Base-by-base conservation (phyloP, 2,797 vertebrate genomes). In the Oophaga sylvatica region DNA sequence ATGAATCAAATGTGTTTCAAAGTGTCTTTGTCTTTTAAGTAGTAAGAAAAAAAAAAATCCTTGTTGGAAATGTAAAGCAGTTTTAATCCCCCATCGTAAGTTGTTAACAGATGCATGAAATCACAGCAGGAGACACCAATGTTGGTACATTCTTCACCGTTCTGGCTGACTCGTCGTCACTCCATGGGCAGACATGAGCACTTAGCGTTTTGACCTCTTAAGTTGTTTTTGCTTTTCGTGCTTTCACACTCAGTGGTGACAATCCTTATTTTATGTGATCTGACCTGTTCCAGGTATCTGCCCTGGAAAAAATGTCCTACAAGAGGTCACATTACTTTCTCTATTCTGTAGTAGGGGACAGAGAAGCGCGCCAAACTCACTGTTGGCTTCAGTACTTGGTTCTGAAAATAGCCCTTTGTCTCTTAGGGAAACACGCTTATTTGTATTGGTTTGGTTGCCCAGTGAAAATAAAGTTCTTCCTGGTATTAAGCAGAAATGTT, bases 271-370 rank as follows among this genome's bases (percentile, higher is more conserved):
- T 81, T 65, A 81, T 67, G 8, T 45, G 19, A 12, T 84, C 29
- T 83, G 68, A 83, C 53, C 15, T 73, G 26, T 76, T 76, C 73
- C 79, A 81, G 79, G 79, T 81, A 45, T 65, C 79, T 81, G 59
- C 80, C 80, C 31, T 65, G 80, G 29, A 48, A 77, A 83, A 59
- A 73, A 70, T 67, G 80, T 65, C 62, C 62, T 3, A 65, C 31
- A 65, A 16, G 35, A 45, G 75, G 75, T 77, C 75, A 56, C 11
- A 77, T 56, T 56, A 4, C 75, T 77, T 53, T 76, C 19, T 75
- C 19, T 16, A 45, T 53, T 48, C 71, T 41, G 48, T 73, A 73
- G 71, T 22, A 73, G 41, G 71, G 71, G 45, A 41, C 29, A 26
- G 48, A 26, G 75, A 13, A n/a, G 48, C 0, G 45, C 15, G 53